Evolutionary conservation across 2,797 vertebrate species (phyloP), one percentile per base, ranked within the genome.

Genomic region (Antennarius maculatus): DNA sequence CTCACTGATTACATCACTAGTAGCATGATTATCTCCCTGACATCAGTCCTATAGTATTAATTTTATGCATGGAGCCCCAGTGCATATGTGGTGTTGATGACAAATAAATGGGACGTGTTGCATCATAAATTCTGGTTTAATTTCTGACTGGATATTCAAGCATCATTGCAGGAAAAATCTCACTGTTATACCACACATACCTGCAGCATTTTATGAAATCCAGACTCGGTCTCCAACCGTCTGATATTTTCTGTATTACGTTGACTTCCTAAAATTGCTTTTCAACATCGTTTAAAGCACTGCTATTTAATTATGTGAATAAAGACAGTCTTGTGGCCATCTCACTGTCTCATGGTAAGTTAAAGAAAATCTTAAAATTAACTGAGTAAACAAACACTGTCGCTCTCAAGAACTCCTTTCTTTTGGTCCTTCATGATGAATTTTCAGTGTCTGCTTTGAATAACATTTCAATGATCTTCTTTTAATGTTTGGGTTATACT

Each of bases 91-190:
- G 18, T 42, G 56, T 51, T 69, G 55, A 37, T 53, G 13, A 41
- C 10, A 2, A 47, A 7, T 9, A 59, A 66, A 62, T 65, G 49
- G 42, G 54, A 46, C 15, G 34, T 39, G 27, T 28, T 15, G 37
- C 60, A 28, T 69, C 58, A 10, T 50, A 47, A 14, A 53, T 49
- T 58, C 41, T 17, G 49, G 47, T 42, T 55, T 41, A 6, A 49
- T 16, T n/a, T 31, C 17, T 1, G 29, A 18, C 47, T 64, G 61
- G 17, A 45, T 18, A 8, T 11, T 55, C 53, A 3, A 52, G 31
- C 11, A 6, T 29, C 47, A 55, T 63, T 55, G 49, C 59, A 64
- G 48, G 31, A 61, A 69, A 41, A 69, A 18, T 13, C 39, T 41
- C 6, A 43, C 14, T 28, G 28, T 49, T 16, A 47, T 15, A 23